Conservation (phyloP, 2,888 invertebrate species). For the Ophioninae sp. region DNA sequence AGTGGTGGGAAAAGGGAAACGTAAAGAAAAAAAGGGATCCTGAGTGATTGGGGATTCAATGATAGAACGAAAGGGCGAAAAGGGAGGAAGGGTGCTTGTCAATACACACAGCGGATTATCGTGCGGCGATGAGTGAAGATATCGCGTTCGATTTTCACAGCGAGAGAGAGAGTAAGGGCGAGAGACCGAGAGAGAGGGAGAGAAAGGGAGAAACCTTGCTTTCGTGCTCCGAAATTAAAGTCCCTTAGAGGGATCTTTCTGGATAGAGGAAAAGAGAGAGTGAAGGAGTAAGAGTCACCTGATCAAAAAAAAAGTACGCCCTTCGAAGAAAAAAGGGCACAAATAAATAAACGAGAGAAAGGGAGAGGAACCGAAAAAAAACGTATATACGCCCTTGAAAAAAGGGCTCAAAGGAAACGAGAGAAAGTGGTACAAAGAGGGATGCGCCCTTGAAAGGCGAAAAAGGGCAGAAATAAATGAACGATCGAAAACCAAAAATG, state of each 20-base stretch:
- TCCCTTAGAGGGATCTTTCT: no score
- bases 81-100: neutral
- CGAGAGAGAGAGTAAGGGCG: neutral
- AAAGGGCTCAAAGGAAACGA: neutral
- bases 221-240: no score
- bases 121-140: conserved; percentile 19
- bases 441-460: neutral
- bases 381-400: no score
- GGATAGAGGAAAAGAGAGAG: no score
- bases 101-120: conserved; percentile 13
- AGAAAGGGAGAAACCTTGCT: neutral
- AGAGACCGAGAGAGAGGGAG: neutral
- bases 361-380: neutral
- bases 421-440: neutral
- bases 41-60: neutral
- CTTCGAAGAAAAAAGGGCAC: neutral
- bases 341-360: neutral
- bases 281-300: neutral
- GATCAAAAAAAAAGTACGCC: neutral
- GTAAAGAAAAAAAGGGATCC: neutral
- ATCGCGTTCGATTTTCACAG: conserved; percentile 1
- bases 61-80: neutral
- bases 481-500: neutral
- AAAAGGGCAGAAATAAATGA: neutral
- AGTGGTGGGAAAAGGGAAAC: neutral